Evolutionary conservation across 2,888 invertebrate species (phyloP), one percentile per base, ranked within the genome.

Genomic region (Magallana nippona): DNA sequence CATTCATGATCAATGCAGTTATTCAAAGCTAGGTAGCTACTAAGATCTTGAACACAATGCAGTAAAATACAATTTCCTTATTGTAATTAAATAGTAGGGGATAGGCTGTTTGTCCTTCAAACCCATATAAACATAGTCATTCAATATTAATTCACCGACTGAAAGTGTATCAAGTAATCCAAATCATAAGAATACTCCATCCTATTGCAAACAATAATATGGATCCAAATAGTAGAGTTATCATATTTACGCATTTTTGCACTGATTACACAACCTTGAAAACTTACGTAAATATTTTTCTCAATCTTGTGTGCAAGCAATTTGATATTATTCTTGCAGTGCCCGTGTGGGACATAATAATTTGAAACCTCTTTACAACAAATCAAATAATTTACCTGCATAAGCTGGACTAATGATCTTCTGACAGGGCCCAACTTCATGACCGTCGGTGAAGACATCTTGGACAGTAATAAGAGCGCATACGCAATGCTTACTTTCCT

Each of bases 401-500:
- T 85, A 55, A 91, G 82, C 79, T 90, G 88, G 44, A 90, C 57
- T n/a, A 91, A 83, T 27, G 90, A 89, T 81, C 87, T 90, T 32
- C 88, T 87, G 15, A 89, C 89, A 63, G 88, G 88, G 83, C 89
- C 87, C 84, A 90, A 82, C 79, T 91, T 91, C 19, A 82, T 83
- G 3, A 91, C 83, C 32, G 87, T 89, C 15, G 87, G 82, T 63
- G 89, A 83, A 85, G 81, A 81, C 60, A 81, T 62, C 44, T 44
- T 60, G 60, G 10, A 81, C 27, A 62, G 13, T 81, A 27, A 44
- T n/a, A 27, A 32, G 19, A 0, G 60, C 81, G 81, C 81, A 81
- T 55, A 60, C 60, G 81, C 60, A 81, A n/a, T 13, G 11, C 17
- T 8, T 81, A 81, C 58, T 81, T 81, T 81, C 62, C n/a, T 56